Base-by-base conservation (phyloP, 1,140 invertebrate species). In the Colletes latitarsis region DNA sequence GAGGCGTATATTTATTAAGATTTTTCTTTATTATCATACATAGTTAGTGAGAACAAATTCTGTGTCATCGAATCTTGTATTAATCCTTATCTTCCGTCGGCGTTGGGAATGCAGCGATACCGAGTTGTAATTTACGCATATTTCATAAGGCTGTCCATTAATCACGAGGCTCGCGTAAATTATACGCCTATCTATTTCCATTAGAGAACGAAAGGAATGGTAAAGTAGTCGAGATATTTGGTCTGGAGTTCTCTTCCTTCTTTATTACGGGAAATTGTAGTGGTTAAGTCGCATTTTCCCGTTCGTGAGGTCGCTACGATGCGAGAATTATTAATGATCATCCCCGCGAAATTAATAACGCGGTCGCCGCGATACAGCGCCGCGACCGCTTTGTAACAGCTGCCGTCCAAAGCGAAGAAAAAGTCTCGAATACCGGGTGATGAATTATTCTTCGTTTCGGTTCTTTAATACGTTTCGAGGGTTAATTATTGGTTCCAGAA, bases 281-380 rank as follows among this genome's bases (percentile, higher is more conserved):
- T 12, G 66, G 67, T 60, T 60, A 52, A 77, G 67, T 71, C 43
- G 57, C 76, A 67, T 71, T 81, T 81, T 81, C 67, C 82, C 60
- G 21, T 71, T 69, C 75, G 52, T 43, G n/a, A 49, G 64, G 66
- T 39, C 55, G 55, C 64, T 41, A 49, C 69, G 69, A 64, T 17
- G 53, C 30, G 63, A 67, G 72, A 70, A 82, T 86, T 85, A 89
- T 89, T 89, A 88, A 90, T 86, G 89, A 89, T 88, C 82, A 86
- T 86, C 87, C 17, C 75, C 79, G 86, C 83, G 76, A 89, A 90
- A 89, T 90, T 90, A 90, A 88, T 90, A 87, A 79, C 81, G 64
- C 57, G 71, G 71, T 4, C 43, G 3, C 3, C 10, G 46, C 39
- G 57, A 77, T 77, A 43, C 46, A 69, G 21, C 12, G 30, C 12